These are phyloP conservation scores for Sericinus montela DNA, from an alignment of 2,888 invertebrate species.

Conservation along the genomic window DNA sequence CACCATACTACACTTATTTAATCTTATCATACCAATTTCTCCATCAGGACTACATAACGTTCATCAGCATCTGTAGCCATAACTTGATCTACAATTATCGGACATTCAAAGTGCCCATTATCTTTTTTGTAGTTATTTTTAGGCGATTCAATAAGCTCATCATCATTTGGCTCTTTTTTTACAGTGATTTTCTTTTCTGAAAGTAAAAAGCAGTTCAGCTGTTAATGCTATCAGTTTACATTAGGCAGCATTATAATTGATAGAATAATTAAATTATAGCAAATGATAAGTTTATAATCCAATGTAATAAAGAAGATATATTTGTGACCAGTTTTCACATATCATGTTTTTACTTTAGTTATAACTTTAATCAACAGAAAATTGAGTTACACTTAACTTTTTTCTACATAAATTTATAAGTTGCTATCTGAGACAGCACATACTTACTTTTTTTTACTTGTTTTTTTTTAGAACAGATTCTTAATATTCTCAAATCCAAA, in stretches of 20 bases:
- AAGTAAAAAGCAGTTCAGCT: slow-evolving; percentile 14
- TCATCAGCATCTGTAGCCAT: slow-evolving; percentile 45
- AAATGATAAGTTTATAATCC: too few species aligned
- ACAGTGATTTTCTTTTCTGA: slow-evolving; percentile 47
- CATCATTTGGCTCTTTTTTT: slow-evolving; percentile 49
- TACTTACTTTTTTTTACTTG: slow-evolving; percentile 24
- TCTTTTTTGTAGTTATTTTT: slow-evolving; percentile 40
- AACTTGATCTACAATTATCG: slow-evolving; percentile 29
- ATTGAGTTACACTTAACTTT: too few species aligned
- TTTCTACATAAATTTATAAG: too few species aligned
- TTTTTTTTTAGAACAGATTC: slow-evolving; percentile 39
- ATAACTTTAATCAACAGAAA: too few species aligned
- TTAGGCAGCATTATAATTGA: too few species aligned
- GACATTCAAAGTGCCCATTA: slow-evolving; percentile 31
- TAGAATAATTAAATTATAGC: too few species aligned
- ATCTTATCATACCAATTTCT: slow-evolving; percentile 47
- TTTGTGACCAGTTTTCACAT: too few species aligned
- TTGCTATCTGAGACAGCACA: too few species aligned
- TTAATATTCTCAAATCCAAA: slow-evolving; percentile 51
- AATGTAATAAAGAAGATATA: too few species aligned
- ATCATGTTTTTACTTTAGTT: too few species aligned
- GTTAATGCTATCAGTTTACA: too few species aligned
- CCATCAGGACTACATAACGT: slow-evolving; percentile 50
- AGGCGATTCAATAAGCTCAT: slow-evolving; percentile 34
- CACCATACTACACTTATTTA: too few species aligned